phyloP scores from a whole-genome alignment of 2,797 vertebrate genomes.

The Danionella dracula region DNA sequence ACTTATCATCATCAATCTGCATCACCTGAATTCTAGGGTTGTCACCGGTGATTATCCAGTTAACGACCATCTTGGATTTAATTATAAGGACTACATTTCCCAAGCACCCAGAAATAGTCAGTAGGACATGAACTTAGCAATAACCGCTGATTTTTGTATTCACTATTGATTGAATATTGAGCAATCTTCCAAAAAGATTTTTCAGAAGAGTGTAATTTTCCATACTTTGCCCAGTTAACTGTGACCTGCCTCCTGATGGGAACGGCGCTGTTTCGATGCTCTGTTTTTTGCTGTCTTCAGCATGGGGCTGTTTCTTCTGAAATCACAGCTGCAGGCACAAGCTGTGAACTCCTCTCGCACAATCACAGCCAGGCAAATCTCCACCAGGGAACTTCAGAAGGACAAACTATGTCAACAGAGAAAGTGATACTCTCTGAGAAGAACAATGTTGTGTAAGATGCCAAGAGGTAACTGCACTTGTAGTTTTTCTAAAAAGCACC shows the following conservation, averaged over 20 bases:
- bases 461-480: background rate
- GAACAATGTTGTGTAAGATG: background rate
- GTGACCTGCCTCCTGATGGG: background rate
- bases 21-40: too few relatives aligned
- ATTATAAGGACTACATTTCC: too few relatives aligned
- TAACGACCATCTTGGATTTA: too few relatives aligned
- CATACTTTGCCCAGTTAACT: background rate
- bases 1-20: too few relatives aligned
- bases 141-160: background rate
- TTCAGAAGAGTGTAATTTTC: background rate
- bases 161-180: background rate
- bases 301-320: slow-evolving; percentile 26
- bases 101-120: too few relatives aligned
- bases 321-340: slow-evolving; percentile 34
- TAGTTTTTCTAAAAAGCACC: background rate
- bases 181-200: background rate
- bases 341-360: slow-evolving; percentile 21
- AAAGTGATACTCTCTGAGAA: background rate
- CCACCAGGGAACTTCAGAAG: slow-evolving; percentile 7
- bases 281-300: slow-evolving; percentile 7
- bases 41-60: too few relatives aligned
- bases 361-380: slow-evolving; percentile 3
- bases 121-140: too few relatives aligned
- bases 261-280: slow-evolving; percentile 16
- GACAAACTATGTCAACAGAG: slow-evolving; percentile 17